Evolutionary conservation across 2,888 invertebrate species (phyloP), one percentile per base, ranked within the genome.

Genomic region (Dorcus hopei): DNA sequence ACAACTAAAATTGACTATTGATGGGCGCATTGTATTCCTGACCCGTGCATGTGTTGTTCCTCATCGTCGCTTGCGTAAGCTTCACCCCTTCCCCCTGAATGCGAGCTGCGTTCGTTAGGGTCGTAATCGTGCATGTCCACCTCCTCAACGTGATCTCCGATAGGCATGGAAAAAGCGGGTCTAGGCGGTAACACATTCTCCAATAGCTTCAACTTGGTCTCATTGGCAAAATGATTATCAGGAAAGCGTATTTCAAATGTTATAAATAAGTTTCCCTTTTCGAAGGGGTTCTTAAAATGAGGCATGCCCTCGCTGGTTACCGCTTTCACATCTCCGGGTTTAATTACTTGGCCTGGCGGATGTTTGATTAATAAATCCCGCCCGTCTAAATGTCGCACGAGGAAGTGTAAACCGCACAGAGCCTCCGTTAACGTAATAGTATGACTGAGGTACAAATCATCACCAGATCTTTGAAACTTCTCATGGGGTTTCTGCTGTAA

Each of bases 221-320:
- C 85, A 63, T 84, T 83, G 38, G 88, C 85, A 80, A 94, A 95
- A 73, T 93, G 83, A 68, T 87, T 88, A 42, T 85, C 84, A 43
- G 97, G 97, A 79, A 96, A 96, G 61, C 84, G 83, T 54, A 97
- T 87, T 70, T 88, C 87, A 81, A 97, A 95, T 69, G 90, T 89
- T 56, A 97, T 85, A 73, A 90, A 90, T 51, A 97, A 80, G 77
- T 93, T 90, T 54, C 97, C 97, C 74, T 87, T 89, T 70, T 93
- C 90, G 75, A 90, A 90, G 5, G 93, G 92, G 77, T 90, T 90
- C 74, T 89, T 90, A 70, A 87, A 87, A 40, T 86, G 82, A 1
- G 97, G 97, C 95, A 97, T 97, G 19, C 97, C 97, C 78, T 95
- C 94, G 4, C 89, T 90, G 61, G 81, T 81, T 56, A 97, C 86